Evolutionary conservation across 2,797 vertebrate genomes (phyloP).

Genomic region (Pipistrellus pipistrellus): DNA sequence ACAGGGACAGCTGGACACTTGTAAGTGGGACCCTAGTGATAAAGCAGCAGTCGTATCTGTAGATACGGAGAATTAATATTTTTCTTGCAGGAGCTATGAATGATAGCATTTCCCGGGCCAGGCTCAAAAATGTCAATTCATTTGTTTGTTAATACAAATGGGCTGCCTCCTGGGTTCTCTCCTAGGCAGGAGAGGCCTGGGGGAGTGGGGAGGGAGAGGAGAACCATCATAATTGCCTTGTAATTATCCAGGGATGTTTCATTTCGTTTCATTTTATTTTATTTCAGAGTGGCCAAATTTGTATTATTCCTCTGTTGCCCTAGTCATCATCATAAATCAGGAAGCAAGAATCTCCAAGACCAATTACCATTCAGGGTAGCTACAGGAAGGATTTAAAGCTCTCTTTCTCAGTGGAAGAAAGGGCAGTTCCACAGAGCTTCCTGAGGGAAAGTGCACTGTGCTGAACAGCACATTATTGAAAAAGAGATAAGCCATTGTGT

Average conservation of each 20-base stretch:
- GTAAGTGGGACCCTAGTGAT: neutral
- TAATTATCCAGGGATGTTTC: conserved; percentile 70
- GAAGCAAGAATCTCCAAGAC: conserved; percentile 73
- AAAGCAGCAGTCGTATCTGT: conserved; percentile 34
- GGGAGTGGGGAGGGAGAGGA: no score
- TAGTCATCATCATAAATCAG: conserved; percentile 79
- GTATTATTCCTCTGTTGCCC: conserved; percentile 66
- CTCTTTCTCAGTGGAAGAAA: conserved; percentile 73
- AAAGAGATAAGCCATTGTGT: conserved; percentile 73
- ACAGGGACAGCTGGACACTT: neutral
- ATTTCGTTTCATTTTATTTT: conserved; percentile 71
- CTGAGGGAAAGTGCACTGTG: conserved; percentile 59
- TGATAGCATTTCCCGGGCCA: conserved; percentile 46
- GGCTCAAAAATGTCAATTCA: conserved; percentile 46
- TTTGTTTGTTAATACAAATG: conserved; percentile 62
- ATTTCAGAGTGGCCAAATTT: conserved; percentile 68
- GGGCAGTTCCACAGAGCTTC: conserved; percentile 73
- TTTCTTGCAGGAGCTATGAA: conserved; percentile 60
- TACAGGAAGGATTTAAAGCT: conserved; percentile 77
- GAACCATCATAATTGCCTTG: neutral
- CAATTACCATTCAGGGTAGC: conserved; percentile 74
- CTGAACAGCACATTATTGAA: conserved; percentile 72
- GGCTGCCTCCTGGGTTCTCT: neutral
- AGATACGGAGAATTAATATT: conserved; percentile 12
- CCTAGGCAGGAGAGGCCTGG: neutral